Percentiles rank a stretch among this genome's conserved stretches.
Conservation (phyloP, 2,888 invertebrate species). For the Onthophagus sagittarius region DNA sequence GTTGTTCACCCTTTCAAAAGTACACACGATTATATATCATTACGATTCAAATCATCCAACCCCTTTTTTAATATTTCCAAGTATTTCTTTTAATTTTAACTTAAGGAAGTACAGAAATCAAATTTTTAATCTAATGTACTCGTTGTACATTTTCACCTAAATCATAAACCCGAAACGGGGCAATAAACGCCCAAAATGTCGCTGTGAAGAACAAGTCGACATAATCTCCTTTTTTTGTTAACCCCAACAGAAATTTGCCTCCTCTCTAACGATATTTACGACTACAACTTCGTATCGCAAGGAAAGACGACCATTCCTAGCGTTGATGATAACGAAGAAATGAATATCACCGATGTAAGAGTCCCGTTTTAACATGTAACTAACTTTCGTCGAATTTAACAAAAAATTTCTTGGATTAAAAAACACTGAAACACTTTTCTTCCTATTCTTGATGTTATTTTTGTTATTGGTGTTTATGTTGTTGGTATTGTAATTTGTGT, state of each 20-base stretch:
- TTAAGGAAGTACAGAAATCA: too few relatives aligned
- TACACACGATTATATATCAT: too few relatives aligned
- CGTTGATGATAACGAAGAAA: constrained; percentile 96
- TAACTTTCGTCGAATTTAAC: not conserved
- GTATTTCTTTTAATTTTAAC: too few relatives aligned
- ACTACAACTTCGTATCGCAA: constrained; percentile 94
- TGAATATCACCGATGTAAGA: constrained; percentile 86
- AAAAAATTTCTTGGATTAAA: not conserved
- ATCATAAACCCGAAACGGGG: not conserved
- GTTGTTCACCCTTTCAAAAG: too few relatives aligned
- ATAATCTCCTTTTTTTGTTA: constrained; percentile 25
- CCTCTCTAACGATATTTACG: constrained; percentile 84
- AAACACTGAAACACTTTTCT: not conserved
- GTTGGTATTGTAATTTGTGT: not conserved
- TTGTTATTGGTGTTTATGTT: not conserved
- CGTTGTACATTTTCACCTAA: too few relatives aligned
- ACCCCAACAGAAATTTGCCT: constrained; percentile 64
- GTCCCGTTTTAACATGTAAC: constrained; percentile 1
- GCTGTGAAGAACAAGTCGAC: not conserved
- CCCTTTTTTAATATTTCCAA: too few relatives aligned
- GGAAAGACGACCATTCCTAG: constrained; percentile 95
- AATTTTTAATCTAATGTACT: too few relatives aligned
- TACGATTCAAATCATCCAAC: too few relatives aligned
- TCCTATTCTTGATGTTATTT: not conserved
- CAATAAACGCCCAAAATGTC: not conserved